Evolutionary conservation across 2,113 vertebrate species (phyloP).

Genomic region (Pelobates fuscus): DNA sequence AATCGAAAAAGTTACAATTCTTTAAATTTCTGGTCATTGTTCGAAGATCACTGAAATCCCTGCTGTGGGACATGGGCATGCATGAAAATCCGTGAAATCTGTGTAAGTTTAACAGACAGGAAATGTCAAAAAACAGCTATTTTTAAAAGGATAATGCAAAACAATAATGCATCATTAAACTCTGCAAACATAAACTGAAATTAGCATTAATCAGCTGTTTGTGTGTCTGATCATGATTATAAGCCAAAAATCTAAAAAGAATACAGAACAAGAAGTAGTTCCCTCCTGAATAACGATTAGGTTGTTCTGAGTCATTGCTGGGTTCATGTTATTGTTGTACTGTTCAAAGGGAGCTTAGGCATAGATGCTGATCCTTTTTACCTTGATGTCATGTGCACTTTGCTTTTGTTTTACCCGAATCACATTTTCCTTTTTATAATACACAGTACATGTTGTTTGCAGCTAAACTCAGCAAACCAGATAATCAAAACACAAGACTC

Average conservation of each 20-base stretch:
- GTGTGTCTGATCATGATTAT: slow-evolving; percentile 1
- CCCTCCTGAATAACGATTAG: slow-evolving; percentile 11
- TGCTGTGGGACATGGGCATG: too few species aligned
- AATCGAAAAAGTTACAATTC: too few species aligned
- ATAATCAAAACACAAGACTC: slow-evolving; percentile 32
- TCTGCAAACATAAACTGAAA: slow-evolving; percentile 4
- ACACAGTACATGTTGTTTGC: slow-evolving; percentile 9
- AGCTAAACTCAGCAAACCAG: slow-evolving; percentile 35
- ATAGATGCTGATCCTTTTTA: slow-evolving; percentile 32
- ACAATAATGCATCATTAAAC: slow-evolving; percentile 18
- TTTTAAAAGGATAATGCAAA: neutral
- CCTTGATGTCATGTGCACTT: slow-evolving; percentile 46
- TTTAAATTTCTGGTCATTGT: too few species aligned
- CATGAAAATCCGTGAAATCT: too few species aligned
- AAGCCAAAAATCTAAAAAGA: neutral
- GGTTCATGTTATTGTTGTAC: slow-evolving; percentile 11
- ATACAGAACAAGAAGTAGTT: slow-evolving; percentile 22
- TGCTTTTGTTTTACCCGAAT: slow-evolving; percentile 36
- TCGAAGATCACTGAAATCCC: too few species aligned
- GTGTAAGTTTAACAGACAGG: too few species aligned
- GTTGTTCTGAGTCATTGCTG: slow-evolving; percentile 13
- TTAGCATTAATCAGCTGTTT: neutral
- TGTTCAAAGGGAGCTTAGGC: slow-evolving; percentile 38
- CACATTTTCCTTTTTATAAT: slow-evolving; percentile 30
- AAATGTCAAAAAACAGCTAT: too few species aligned